Evolutionary conservation across 1,140 invertebrate genomes (phyloP), one percentile per base, ranked within the genome.

Genomic region (Magallana ariakensis): DNA sequence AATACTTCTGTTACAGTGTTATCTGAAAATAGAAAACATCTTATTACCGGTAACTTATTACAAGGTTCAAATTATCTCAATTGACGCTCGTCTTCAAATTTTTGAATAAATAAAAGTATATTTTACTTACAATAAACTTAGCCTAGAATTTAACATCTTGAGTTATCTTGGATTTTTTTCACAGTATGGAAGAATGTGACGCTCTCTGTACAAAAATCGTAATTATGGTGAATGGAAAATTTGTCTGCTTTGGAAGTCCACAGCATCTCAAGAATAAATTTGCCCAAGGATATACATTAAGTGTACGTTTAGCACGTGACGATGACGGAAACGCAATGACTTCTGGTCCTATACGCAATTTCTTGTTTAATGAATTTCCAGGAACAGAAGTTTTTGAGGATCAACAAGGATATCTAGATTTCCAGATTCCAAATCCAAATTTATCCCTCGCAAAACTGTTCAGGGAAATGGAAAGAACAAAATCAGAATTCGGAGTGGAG

Each of bases 401-500:
- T 33, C 96, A 97, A 92, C 95, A 97, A 87, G 96, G 96, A 83
- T 95, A 97, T 87, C 94, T 97, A 22, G 90, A 93, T 88, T 93
- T 94, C 87, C 94, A 94, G 70, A 90, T 95, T 19, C 89, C 91
- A 9, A 89, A 93, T 55, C 87, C 92, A 54, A 83, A 87, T n/a
- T 82, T 97, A n/a, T 93, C 94, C 13, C 94, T 97, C 89, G 96
- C 96, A 85, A 93, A 94, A 87, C 95, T 97, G 75, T 97, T 97
- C 93, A 93, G 95, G 10, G 94, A 95, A 87, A 95, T 97, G 93
- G 96, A 96, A 80, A 33, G 70, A 8, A 85, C 89, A 87, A 95
- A 95, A 85, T 94, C 96, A 82, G 92, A 94, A 55, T 94, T 96
- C 87, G 94, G 95, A 84, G 95, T 97, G 46, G 96, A 96, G 54